phyloP scores from a whole-genome alignment of 1,140 invertebrate species.

The Aphidius ervi region DNA sequence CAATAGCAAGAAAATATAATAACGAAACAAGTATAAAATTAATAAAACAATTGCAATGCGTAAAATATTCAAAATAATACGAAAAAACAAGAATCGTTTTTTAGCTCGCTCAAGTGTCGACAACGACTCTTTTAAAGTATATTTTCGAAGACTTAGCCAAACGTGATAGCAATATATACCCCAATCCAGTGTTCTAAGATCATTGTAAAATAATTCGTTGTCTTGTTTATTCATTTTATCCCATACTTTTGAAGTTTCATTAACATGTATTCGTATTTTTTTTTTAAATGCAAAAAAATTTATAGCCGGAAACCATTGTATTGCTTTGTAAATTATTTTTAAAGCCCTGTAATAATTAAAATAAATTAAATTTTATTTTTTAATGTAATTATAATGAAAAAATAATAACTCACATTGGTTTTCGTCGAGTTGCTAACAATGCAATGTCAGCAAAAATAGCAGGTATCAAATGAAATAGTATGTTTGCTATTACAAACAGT shows the following conservation, averaged over 20 bases:
- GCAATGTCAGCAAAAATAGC: constrained; percentile 32
- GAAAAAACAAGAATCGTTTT: no score
- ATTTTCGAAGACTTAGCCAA: constrained; percentile 46
- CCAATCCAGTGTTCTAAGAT: constrained; percentile 59
- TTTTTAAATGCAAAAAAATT: constrained; percentile 54
- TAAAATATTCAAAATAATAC: no score
- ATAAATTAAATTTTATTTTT: background rate
- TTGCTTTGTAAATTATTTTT: background rate
- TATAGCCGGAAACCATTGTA: background rate
- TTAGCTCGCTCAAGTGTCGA: no score
- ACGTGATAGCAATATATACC: constrained; percentile 57
- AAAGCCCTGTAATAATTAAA: background rate
- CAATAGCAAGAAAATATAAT: no score
- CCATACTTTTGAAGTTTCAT: constrained; percentile 52
- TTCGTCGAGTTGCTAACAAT: no score
- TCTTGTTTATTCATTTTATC: constrained; percentile 55
- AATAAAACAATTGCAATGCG: no score
- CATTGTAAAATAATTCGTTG: constrained; percentile 58
- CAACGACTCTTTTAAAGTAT: no score
- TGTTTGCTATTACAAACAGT: constrained; percentile 26
- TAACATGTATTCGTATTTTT: constrained; percentile 54
- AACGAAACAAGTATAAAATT: no score
- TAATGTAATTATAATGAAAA: no score
- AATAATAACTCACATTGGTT: no score
- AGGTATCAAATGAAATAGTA: constrained; percentile 60